Evolutionary conservation across 2,797 vertebrate genomes (phyloP).

Genomic region (Choloepus didactylus): DNA sequence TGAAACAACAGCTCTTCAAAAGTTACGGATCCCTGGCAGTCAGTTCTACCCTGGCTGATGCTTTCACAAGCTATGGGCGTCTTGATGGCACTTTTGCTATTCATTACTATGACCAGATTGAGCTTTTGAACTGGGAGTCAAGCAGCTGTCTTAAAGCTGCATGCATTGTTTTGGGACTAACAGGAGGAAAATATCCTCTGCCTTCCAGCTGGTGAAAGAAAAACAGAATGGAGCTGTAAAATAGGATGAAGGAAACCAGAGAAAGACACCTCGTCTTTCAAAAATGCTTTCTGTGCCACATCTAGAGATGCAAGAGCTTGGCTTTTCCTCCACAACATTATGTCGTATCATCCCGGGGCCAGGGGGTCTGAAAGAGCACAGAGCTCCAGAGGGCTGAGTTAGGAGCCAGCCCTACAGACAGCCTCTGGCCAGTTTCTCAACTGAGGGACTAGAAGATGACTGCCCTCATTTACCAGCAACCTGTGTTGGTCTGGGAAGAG

Average conservation of each 20-base stretch:
- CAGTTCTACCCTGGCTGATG: not conserved
- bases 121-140: not conserved
- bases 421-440: not conserved
- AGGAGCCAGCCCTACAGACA: not conserved
- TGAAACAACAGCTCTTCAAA: not conserved
- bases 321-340: no score
- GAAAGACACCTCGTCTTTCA: not conserved
- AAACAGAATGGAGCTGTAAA: not conserved
- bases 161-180: not conserved
- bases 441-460: not conserved
- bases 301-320: not conserved
- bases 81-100: not conserved
- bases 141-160: not conserved
- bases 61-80: not conserved
- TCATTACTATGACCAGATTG: not conserved
- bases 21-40: fast-evolving
- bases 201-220: conserved; percentile 19
- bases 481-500: not conserved
- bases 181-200: not conserved
- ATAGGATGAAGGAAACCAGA: not conserved
- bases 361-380: not conserved
- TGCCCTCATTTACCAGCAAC: not conserved
- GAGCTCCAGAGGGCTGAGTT: not conserved
- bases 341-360: not conserved
- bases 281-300: not conserved